Evolutionary conservation across 92 coral and sea anemone species (phyloP).

Genomic region (Phenganax stokvisi): DNA sequence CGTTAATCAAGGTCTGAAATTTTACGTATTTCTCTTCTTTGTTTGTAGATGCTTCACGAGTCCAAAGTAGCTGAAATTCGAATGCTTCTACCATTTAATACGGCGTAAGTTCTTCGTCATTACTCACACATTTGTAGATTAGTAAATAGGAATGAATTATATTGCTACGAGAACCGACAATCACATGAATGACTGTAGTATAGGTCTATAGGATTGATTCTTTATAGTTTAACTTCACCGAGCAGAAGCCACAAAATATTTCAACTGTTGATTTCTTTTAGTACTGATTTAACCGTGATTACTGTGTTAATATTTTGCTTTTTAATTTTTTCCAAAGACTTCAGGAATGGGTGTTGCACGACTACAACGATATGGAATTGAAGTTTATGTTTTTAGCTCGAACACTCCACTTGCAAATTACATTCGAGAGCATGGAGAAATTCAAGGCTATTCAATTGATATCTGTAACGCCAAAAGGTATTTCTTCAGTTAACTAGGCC

Average conservation of each 20-base stretch:
- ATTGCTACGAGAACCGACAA: too few species aligned
- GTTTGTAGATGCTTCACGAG: not conserved
- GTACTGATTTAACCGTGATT: not conserved
- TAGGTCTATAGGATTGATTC: too few species aligned
- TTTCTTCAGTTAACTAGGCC: not conserved
- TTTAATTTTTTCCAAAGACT: not conserved
- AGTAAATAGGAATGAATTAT: too few species aligned
- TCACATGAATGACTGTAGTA: too few species aligned
- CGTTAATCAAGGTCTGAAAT: too few species aligned
- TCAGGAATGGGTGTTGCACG: conserved; percentile 16
- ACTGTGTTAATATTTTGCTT: not conserved
- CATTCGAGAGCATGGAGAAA: not conserved
- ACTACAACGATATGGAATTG: not conserved
- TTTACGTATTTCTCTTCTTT: not conserved
- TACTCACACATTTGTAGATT: not conserved
- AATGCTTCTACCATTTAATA: not conserved
- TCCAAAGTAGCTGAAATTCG: not conserved
- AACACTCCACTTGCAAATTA: conserved; percentile 17
- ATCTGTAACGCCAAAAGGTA: conserved; percentile 4
- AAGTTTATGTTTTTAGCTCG: conserved; percentile 10
- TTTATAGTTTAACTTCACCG: too few species aligned
- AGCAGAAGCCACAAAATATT: too few species aligned
- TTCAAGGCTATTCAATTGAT: not conserved
- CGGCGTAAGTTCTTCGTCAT: not conserved
- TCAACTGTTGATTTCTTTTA: not conserved